phyloP scores from a whole-genome alignment of 2,113 vertebrate species.

The Paramisgurnus dabryanus region DNA sequence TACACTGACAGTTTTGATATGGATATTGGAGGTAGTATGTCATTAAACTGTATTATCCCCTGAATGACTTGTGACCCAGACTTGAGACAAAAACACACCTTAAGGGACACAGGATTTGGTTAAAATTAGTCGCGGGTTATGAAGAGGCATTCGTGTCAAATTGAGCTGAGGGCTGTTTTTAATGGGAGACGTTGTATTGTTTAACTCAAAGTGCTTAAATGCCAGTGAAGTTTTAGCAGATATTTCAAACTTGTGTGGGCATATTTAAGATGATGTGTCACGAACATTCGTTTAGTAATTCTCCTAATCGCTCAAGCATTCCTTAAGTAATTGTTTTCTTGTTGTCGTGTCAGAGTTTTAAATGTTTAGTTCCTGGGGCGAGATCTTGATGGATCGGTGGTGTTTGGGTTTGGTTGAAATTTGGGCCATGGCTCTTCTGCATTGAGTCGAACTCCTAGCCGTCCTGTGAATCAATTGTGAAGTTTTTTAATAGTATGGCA shows the following conservation, averaged over 20 bases:
- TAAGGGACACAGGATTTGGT: slow-evolving; percentile 66
- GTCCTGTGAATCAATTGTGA: no score
- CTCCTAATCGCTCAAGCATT: slow-evolving; percentile 31
- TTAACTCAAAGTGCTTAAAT: background rate
- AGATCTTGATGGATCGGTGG: slow-evolving; percentile 41
- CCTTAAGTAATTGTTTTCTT: slow-evolving; percentile 45
- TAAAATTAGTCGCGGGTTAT: slow-evolving; percentile 68
- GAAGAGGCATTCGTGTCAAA: slow-evolving; percentile 25
- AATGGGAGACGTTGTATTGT: background rate
- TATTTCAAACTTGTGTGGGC: slow-evolving; percentile 7
- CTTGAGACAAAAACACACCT: slow-evolving; percentile 67
- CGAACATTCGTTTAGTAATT: slow-evolving; percentile 8
- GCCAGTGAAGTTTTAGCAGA: background rate
- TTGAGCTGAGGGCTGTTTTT: slow-evolving; percentile 8
- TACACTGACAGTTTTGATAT: slow-evolving; percentile 62
- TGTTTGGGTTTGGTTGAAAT: slow-evolving; percentile 35
- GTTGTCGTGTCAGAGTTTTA: slow-evolving; percentile 34
- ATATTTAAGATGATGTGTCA: slow-evolving; percentile 28
- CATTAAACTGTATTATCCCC: slow-evolving; percentile 67
- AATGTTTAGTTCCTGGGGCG: slow-evolving; percentile 37
- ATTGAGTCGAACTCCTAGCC: background rate
- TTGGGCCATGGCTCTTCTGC: slow-evolving; percentile 33
- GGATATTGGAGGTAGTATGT: slow-evolving; percentile 64
- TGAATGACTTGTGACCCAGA: slow-evolving; percentile 67
- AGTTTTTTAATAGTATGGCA: no score